These are phyloP conservation scores for Thinocorus orbignyianus DNA, from an alignment of 2,113 vertebrate species.

Conservation along the genomic window DNA sequence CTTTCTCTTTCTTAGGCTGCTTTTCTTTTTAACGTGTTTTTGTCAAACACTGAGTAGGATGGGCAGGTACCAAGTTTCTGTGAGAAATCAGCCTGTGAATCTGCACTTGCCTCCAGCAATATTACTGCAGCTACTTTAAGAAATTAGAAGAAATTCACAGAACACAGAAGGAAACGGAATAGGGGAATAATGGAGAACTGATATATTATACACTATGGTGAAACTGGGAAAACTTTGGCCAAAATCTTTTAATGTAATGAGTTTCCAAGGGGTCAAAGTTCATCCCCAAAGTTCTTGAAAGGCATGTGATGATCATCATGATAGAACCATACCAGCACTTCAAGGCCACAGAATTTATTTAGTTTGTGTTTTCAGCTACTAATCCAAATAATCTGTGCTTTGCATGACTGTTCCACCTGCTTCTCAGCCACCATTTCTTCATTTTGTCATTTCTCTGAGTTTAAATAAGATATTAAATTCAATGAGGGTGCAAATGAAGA, in stretches of 20 bases:
- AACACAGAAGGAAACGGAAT: not conserved
- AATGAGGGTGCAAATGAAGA: not conserved
- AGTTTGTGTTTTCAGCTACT: not conserved
- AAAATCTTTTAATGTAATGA: not conserved
- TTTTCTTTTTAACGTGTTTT: not conserved
- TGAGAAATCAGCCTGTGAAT: not conserved
- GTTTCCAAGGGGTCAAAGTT: not conserved
- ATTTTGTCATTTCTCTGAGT: not conserved
- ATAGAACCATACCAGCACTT: not conserved
- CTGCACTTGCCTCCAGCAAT: not conserved
- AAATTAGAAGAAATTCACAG: not conserved
- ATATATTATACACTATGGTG: accelerated
- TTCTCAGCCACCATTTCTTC: not conserved
- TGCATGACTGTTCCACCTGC: not conserved
- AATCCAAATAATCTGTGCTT: not conserved
- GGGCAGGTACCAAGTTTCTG: not conserved
- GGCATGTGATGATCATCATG: not conserved
- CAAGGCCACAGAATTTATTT: not conserved
- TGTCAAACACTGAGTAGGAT: not conserved
- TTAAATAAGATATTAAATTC: not conserved
- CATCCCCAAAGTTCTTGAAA: not conserved
- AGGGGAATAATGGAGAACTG: not conserved
- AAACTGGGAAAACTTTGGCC: not conserved
- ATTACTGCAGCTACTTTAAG: not conserved
- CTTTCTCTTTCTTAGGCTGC: not conserved